These are phyloP conservation scores for Halcyon senegalensis DNA, from an alignment of 2,113 vertebrate genomes.

Conservation along the genomic window DNA sequence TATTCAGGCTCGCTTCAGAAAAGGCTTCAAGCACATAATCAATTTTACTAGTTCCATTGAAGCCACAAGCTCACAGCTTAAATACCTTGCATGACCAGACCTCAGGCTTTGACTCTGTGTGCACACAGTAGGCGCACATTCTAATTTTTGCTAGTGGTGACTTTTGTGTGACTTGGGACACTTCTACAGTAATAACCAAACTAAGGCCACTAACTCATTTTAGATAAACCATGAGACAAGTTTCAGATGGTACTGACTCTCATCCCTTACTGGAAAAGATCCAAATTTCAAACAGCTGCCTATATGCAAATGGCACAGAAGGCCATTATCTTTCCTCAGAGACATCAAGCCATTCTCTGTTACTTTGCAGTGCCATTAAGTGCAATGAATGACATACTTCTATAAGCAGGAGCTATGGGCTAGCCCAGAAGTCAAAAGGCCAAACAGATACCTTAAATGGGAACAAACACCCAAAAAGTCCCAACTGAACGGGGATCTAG, in stretches of 20 bases:
- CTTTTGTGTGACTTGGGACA: neutral
- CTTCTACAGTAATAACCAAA: neutral
- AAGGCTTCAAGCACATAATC: neutral
- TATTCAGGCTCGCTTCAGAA: neutral
- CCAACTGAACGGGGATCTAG: neutral
- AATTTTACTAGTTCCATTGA: neutral
- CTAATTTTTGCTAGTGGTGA: neutral
- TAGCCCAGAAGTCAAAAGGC: neutral
- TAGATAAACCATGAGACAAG: neutral
- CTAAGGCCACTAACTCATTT: neutral
- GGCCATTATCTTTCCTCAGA: neutral
- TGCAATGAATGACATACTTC: neutral
- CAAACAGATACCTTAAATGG: neutral
- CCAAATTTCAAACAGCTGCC: neutral
- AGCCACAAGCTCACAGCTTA: neutral
- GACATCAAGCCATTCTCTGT: neutral
- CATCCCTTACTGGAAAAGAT: neutral
- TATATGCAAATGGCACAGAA: neutral
- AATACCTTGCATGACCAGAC: neutral
- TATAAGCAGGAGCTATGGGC: neutral
- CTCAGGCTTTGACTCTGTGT: neutral
- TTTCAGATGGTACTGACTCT: neutral
- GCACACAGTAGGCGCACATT: neutral
- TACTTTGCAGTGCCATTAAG: neutral
- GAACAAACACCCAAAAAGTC: neutral